phyloP scores from a whole-genome alignment of 2,797 vertebrate genomes.

The Antrozous pallidus region DNA sequence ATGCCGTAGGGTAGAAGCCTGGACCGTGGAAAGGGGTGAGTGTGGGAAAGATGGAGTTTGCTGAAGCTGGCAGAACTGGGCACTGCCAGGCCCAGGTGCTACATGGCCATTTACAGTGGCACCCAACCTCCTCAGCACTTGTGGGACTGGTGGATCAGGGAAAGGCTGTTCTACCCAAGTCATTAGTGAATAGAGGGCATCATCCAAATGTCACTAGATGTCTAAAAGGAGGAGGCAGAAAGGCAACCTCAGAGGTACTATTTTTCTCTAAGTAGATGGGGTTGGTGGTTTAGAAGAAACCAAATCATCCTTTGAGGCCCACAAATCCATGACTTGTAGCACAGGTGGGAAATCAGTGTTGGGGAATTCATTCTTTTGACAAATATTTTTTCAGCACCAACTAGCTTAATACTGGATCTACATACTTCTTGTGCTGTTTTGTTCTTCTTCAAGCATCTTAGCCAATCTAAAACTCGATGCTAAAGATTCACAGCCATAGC shows the following conservation, averaged over 20 bases:
- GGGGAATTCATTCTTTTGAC: not conserved
- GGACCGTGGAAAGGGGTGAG: accelerated
- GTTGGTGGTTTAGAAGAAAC: not conserved
- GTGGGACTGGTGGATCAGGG: not conserved
- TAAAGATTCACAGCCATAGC: not conserved
- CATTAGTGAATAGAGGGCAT: not conserved
- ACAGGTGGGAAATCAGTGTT: not conserved
- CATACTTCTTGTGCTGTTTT: not conserved
- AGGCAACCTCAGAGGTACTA: not conserved
- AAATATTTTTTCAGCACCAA: constrained; percentile 11
- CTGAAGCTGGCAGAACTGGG: too few relatives aligned
- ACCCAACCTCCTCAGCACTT: not conserved
- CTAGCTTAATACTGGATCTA: not conserved
- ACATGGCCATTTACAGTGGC: not conserved
- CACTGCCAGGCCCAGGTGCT: too few relatives aligned
- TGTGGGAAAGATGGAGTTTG: not conserved
- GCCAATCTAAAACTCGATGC: not conserved
- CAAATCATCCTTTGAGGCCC: not conserved
- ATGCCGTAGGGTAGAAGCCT: not conserved
- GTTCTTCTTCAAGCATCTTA: not conserved
- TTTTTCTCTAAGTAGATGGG: not conserved
- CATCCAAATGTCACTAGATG: not conserved
- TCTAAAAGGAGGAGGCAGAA: not conserved
- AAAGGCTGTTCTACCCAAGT: not conserved
- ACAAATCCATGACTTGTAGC: not conserved